Evolutionary conservation across 2,113 vertebrate genomes (phyloP).

Genomic region (Colinus virginianus): DNA sequence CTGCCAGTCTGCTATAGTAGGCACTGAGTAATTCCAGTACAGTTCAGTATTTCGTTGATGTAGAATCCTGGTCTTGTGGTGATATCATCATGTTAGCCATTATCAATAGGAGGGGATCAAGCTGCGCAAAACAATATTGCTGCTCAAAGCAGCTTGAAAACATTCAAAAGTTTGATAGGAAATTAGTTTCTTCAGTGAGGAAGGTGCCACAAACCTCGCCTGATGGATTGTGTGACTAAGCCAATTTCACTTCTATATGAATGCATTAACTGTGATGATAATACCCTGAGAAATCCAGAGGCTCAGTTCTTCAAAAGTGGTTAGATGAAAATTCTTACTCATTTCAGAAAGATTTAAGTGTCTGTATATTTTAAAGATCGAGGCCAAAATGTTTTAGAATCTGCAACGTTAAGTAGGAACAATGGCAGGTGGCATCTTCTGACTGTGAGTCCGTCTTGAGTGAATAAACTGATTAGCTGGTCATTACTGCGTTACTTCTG

Average conservation of each 20-base stretch:
- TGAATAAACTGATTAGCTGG: not conserved
- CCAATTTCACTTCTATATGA: conserved; percentile 20
- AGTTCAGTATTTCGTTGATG: not conserved
- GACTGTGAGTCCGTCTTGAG: not conserved
- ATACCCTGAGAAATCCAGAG: conserved; percentile 30
- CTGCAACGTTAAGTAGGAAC: not conserved
- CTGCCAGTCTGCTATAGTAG: fast-evolving
- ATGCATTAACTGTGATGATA: conserved; percentile 37
- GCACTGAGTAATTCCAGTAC: not conserved
- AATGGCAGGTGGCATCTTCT: not conserved
- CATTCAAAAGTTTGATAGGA: not conserved
- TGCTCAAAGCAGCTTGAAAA: conserved; percentile 15
- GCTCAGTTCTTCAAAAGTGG: conserved; percentile 9
- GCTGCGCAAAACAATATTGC: not conserved
- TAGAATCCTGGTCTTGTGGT: not conserved
- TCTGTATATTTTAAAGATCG: conserved; percentile 12
- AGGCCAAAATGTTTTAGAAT: conserved; percentile 9
- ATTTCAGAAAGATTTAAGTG: not conserved
- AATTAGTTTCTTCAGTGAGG: conserved; percentile 17
- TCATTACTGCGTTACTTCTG: conserved; percentile 27
- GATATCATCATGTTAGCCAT: not conserved
- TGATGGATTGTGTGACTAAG: conserved; percentile 25
- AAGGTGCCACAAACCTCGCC: not conserved
- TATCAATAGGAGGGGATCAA: not conserved
- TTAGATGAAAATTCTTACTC: conserved; percentile 21